Evolutionary conservation across 1,140 invertebrate species (phyloP).

Genomic region (Centruroides sculpturatus): DNA sequence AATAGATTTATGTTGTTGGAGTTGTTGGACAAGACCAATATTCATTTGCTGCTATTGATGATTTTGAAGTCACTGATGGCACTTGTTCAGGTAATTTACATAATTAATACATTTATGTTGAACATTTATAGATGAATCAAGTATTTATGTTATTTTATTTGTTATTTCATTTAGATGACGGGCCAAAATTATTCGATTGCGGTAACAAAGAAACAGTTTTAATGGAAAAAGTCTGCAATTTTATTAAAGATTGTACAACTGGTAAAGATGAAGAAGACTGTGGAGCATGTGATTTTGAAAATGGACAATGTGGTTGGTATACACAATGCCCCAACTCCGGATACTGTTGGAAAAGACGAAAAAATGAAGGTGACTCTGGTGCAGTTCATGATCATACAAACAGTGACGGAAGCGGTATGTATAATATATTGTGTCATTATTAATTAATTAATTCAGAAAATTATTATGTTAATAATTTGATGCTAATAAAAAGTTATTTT

Average conservation of each 20-base stretch:
- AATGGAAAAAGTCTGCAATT: slow-evolving; percentile 1
- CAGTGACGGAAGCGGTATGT: slow-evolving; percentile 3
- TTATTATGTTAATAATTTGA: too few species aligned
- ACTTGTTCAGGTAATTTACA: too few species aligned
- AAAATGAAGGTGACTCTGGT: background rate
- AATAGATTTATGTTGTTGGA: too few species aligned
- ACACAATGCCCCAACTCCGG: background rate
- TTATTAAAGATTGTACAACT: slow-evolving; percentile 8
- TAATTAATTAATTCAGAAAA: background rate
- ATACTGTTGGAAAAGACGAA: background rate
- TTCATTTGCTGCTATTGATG: too few species aligned
- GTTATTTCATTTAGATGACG: too few species aligned
- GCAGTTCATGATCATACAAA: slow-evolving; percentile 8
- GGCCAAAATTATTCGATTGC: slow-evolving; percentile 3
- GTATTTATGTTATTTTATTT: too few species aligned
- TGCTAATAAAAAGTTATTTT: too few species aligned
- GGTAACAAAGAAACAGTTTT: slow-evolving; percentile 1
- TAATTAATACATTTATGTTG: too few species aligned
- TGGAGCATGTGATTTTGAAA: slow-evolving; percentile 9
- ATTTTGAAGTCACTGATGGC: too few species aligned
- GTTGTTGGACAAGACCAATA: too few species aligned
- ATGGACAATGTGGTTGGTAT: slow-evolving; percentile 2
- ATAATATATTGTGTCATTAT: background rate
- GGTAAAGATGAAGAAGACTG: slow-evolving; percentile 7
- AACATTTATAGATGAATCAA: too few species aligned